Evolutionary conservation across 2,888 invertebrate species (phyloP), one percentile per base, ranked within the genome.

Genomic region (Patella pellucida): DNA sequence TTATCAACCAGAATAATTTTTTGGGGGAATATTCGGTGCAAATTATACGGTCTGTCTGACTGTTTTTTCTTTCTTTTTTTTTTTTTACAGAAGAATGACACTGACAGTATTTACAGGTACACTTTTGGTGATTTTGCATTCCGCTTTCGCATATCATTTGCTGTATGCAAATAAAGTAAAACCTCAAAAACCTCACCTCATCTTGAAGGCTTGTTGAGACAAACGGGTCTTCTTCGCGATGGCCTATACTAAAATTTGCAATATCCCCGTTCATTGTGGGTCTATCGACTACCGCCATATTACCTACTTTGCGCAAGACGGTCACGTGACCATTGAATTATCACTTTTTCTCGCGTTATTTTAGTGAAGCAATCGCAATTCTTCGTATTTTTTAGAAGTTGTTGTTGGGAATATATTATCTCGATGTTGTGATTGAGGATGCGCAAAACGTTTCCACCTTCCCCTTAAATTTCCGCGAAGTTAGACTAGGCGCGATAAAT

Each of bases 291-390:
- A 86, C 87, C 85, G 87, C 88, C 88, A 88, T 88, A 84, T 85
- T 87, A 85, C 83, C 85, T 85, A 83, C 85, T 86, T 83, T 81
- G 81, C 84, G 82, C 82, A 84, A 83, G 81, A 76, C 79, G 76
- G 80, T 88, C 88, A 88, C 88, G 88, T 88, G 88, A 88, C 85
- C 83, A 83, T 82, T 82, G 85, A 83, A 85, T 84, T 85, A 85
- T 85, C 85, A 82, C 85, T 81, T 80, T 79, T 79, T 84, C 84
- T 86, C 85, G 84, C 83, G 85, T 81, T 62, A 23, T 62, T 23
- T 23, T 62, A 62, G 41, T 41, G 41, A 41, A 41, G 41, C 41
- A 41, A 41, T 41, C 41, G 41, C 41, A 41, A 41, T 9, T 41
- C 41, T 41, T 41, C 41, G 41, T 41, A 4, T 5, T 7, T 41